Evolutionary conservation across 2,797 vertebrate genomes (phyloP), one percentile per base, ranked within the genome.

Genomic region (Anolis apletophallus): DNA sequence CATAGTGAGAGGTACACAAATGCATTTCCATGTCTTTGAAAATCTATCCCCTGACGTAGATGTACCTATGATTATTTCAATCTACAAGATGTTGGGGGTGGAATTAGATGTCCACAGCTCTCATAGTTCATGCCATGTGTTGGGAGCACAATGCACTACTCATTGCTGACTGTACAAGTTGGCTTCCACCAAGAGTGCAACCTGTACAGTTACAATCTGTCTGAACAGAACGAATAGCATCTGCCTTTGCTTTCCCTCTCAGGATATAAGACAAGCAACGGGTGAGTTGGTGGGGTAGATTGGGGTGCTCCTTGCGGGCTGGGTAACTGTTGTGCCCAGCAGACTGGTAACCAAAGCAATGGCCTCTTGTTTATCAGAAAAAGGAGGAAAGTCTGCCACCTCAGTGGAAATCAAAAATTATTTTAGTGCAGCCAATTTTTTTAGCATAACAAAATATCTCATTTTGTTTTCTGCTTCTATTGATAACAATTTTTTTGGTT

Each of bases 1-100:
- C 14, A 21, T 9, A 54, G 46, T 40, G n/a, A 85, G 32, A 85
- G 34, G 32, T 36, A 17, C 23, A 40, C 74, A 36, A 26, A 85
- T 13, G 16, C 1, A 19, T 69, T 69, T 67, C 16, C 11, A 12
- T 69, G 9, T 13, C 40, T 85, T 75, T 86, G 61, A 64, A 75
- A 68, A 76, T 40, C 21, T 75, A 76, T 81, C 34, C 81, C 34
- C 61, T 34, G 12, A 26, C 57, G 32, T 74, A 36, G 71, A n/a
- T 57, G 14, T 46, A 83, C 2, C 67, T 82, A 80, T 68, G 17
- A 52, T 88, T 88, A 75, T 89, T 88, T 92, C n/a, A 92, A 86
- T 50, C 34, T 67, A 26, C 71, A 46, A n/a, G 69, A 75, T 76
- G 61, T n/a, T 75, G 86, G 5, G 3, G 85, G 80, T 87, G 55